Base-by-base conservation (phyloP, 1,140 invertebrate species). In the Druon quercuslanigerum region DNA sequence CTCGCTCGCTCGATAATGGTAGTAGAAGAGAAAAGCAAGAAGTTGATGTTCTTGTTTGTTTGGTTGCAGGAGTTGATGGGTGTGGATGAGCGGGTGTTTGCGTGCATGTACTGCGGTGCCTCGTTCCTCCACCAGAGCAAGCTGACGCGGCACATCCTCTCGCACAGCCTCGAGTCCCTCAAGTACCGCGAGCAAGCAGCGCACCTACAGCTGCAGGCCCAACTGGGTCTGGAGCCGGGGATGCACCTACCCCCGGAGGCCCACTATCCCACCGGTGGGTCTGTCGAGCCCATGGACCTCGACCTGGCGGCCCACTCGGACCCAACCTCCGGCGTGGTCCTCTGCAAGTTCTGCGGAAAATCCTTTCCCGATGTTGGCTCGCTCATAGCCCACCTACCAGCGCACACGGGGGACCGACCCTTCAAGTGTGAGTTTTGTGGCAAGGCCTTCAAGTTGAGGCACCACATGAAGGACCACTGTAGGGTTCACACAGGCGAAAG, bases 381-480 rank as follows among this genome's bases (percentile, higher is more conserved):
- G 60, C 92, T 97, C 81, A 97, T 97, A 87, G 94, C 95, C 78
- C 96, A 97, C 89, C 92, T 97, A 86, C 96, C 96, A 20, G 95
- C 96, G 72, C 97, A 98, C 90, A 97, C 96, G 72, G 96, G 96
- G 75, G 96, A 97, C 87, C 92, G 96, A 84, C 96, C 96, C 52
- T 97, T 97, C 90, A 97, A 97, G 92, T 97, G 96, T 92, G 96
- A 97, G 90, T 96, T 96, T 92, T 97, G 96, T 90, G 96, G 96
- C 75, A 97, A 97, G 92, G 96, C 96, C 78, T 97, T 97, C 92
- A 97, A 97, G 89, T 90, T 97, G 81, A 93, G 96, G 66, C 96
- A 97, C 89, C 96, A 97, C 92, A 97, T 98, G 96, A 97, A 97
- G 91, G 96, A 97, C 91, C 96, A 97, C 90, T 97, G 96, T 91